phyloP scores from a whole-genome alignment of 2,888 invertebrate species.

The Linnaemya tessellans region DNA sequence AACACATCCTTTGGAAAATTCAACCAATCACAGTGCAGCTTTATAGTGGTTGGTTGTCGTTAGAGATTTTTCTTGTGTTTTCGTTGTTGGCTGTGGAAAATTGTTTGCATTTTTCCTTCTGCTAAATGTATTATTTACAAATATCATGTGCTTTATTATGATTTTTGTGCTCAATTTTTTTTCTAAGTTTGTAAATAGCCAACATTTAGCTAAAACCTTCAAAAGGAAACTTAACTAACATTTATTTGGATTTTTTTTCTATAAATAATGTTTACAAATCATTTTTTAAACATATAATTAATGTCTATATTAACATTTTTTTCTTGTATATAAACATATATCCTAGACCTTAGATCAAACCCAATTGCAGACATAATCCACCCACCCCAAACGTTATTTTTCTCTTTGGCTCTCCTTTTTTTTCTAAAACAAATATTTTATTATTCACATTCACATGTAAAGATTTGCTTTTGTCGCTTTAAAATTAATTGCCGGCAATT shows the following conservation, averaged over 20 bases:
- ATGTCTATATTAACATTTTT: conserved; percentile 76
- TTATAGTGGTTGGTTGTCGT: conserved; percentile 78
- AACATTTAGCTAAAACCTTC: conserved; percentile 54
- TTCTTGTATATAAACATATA: conserved; percentile 46
- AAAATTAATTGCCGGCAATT: conserved; percentile 81
- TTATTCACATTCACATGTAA: conserved; percentile 63
- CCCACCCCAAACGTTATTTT: conserved; percentile 33
- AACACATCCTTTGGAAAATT: not conserved
- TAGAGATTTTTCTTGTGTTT: conserved; percentile 15
- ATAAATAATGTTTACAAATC: conserved; percentile 69
- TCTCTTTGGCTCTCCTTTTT: conserved; percentile 2
- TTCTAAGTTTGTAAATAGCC: conserved; percentile 50
- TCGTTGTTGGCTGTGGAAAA: conserved; percentile 3
- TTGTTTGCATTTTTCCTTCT: conserved; percentile 10
- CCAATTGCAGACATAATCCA: conserved; percentile 73
- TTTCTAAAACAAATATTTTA: conserved; percentile 34
- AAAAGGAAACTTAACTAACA: conserved; percentile 38
- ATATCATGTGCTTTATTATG: conserved; percentile 52
- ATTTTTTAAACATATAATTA: conserved; percentile 75
- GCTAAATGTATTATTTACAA: conserved; percentile 33
- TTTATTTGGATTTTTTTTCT: conserved; percentile 51
- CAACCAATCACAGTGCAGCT: conserved; percentile 79
- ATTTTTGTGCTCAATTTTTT: conserved; percentile 47
- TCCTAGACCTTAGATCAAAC: conserved; percentile 67
- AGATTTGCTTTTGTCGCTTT: conserved; percentile 79